These are phyloP conservation scores for Castor canadensis DNA, from an alignment of 2,113 vertebrate genomes.

Conservation along the genomic window DNA sequence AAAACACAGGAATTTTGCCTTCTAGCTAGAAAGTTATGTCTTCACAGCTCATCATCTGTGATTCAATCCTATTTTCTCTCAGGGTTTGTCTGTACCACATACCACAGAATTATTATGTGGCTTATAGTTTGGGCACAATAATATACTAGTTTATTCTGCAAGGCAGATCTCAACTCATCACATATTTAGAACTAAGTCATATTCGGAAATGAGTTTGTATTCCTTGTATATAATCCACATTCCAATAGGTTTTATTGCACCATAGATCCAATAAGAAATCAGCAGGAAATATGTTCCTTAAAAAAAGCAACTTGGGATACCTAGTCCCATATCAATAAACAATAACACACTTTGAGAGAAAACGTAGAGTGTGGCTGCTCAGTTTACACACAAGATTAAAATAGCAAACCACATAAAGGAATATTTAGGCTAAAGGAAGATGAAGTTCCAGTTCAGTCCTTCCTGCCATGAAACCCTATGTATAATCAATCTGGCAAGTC, in stretches of 20 bases:
- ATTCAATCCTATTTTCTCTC: constrained; percentile 28
- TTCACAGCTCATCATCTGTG: background rate
- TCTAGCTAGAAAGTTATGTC: constrained; percentile 8
- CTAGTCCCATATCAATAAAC: constrained; percentile 6
- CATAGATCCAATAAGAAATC: background rate
- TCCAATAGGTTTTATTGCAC: background rate
- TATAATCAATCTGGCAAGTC: background rate
- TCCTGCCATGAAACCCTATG: background rate
- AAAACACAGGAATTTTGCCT: constrained; percentile 1
- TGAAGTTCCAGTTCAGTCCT: background rate
- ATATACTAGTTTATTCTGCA: background rate
- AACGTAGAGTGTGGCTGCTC: background rate
- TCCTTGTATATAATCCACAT: background rate
- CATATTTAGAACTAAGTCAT: background rate
- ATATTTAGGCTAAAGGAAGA: background rate
- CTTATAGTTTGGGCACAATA: background rate
- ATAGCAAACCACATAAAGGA: background rate
- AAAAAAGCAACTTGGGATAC: background rate
- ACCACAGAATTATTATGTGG: background rate
- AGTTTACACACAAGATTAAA: background rate
- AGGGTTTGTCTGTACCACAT: constrained; percentile 10
- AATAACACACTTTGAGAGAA: background rate
- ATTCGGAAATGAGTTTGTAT: background rate
- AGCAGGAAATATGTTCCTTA: background rate
- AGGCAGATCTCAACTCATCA: background rate